Base-by-base conservation (phyloP, 2,888 invertebrate species). In the Tanytarsus gracilentus region DNA sequence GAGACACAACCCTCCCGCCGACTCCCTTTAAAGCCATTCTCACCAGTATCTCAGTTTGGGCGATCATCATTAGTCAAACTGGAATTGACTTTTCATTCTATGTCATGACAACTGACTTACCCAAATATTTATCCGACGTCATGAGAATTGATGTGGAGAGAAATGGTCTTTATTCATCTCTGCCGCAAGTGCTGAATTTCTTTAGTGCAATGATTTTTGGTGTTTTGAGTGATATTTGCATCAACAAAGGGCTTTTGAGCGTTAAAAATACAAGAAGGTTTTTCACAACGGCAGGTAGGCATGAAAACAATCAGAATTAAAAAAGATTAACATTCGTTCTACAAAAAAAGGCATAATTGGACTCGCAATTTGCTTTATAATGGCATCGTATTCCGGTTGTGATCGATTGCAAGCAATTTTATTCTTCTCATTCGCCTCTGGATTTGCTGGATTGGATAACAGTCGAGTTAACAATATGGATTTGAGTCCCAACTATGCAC, bases 401-500 rank as follows among this genome's bases (percentile, higher is more conserved):
- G 74, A 81, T 66, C 72, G 77, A 4, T 69, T 74, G 4, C 66
- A 76, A 0, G 80, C 61, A 27, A 44, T 53, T 40, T n/a, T 61
- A 2, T 60, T 60, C 60, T 60, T 60, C 21, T 36, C 50, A 33
- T 60, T 60, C 4, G 60, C 50, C 26, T 49, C 36, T 4, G 60
- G 60, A 9, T 60, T 60, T 36, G 50, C 50, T 30, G 60, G 60
- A 7, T 16, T 60, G 16, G 60, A 60, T 14, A 60, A 60, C 26
- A 60, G 60, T 39, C 23, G 50, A 29, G 48, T 60, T 21, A 60
- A 60, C 26, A 60, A 50, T 36, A 79, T 83, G 76, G 83, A 83
- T 68, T 73, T 83, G 63, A 81, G 80, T 69, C 78, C 80, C 23
- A 83, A 83, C 67, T 83, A 78, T 66, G 81, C 83, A 1, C 83